Evolutionary conservation across 2,113 vertebrate species (phyloP), one percentile per base, ranked within the genome.

Genomic region (Hippolais icterina): DNA sequence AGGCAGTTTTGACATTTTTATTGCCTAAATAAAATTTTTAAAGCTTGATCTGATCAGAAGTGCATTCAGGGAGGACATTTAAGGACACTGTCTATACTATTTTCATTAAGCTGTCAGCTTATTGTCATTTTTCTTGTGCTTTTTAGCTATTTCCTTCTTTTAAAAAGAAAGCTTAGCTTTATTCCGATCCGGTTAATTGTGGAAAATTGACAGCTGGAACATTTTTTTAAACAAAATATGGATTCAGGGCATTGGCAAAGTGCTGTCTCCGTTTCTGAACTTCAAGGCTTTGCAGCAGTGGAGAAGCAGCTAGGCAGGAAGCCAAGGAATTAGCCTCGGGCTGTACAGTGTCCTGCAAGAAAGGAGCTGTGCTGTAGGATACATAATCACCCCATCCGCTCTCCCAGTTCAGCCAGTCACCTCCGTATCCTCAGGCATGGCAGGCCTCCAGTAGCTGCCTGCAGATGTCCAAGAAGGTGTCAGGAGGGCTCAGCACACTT

Each of bases 241-340:
- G 76, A 95, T 86, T 86, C 52, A 35, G 76, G 89, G 83, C 89
- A 81, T 44, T 77, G 89, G 61, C 60, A 63, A 87, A 91, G 66
- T 61, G 46, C 50, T 16, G n/a, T 54, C 68, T 95, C 42, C 3
- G 5, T 76, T 42, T 83, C 76, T 87, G 83, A 90, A 81, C 71
- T 47, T 47, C 31, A 54, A 90, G 75, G 77, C 63, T 81, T 78
- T 91, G 69, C 68, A 81, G 88, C 63, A 49, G 27, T 37, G 39
- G 57, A 87, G 56, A 33, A 89, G 64, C 50, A 94, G 80, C 83
- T 9, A 78, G 80, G 89, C 87, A 92, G 89, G 91, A 91, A 92
- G 93, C 81, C 87, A 94, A 91, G 86, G 94, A 94, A 97, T 94
- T 91, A 75, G 80, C 91, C 87, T 68, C 41, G 56, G 83, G 94